These are phyloP conservation scores for Protophormia terraenovae DNA, from an alignment of 2,888 invertebrate genomes.

Conservation along the genomic window DNA sequence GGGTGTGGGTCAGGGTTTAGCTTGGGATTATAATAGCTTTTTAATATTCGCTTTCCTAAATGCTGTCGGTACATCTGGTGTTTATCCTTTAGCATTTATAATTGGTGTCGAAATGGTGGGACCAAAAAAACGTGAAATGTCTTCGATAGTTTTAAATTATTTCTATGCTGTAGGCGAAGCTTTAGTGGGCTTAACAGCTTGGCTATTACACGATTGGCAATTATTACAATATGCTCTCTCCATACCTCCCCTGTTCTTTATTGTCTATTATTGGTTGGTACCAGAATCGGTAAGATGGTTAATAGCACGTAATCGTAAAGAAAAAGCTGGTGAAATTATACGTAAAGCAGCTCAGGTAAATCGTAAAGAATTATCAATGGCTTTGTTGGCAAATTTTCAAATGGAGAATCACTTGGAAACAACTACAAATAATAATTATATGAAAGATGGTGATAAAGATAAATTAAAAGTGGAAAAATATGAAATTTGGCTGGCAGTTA, in stretches of 20 bases:
- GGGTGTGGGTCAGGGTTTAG: slow-evolving; percentile 83
- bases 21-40: slow-evolving; percentile 83
- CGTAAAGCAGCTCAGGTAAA: slow-evolving; percentile 83
- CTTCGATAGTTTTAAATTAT: slow-evolving; percentile 85
- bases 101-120: slow-evolving; percentile 86
- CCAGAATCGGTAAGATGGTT: slow-evolving; percentile 87
- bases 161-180: slow-evolving; percentile 86
- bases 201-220: slow-evolving; percentile 84
- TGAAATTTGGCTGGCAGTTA: slow-evolving; percentile 80
- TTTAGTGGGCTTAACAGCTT: slow-evolving; percentile 84
- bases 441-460: background rate
- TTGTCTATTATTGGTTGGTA: slow-evolving; percentile 84
- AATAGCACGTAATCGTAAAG: slow-evolving; percentile 83
- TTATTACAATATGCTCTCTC: slow-evolving; percentile 83
- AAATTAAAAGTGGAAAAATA: slow-evolving; percentile 67
- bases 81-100: slow-evolving; percentile 85
- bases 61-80: slow-evolving; percentile 85
- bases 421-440: background rate
- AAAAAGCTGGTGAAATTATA: slow-evolving; percentile 83
- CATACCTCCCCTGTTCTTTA: slow-evolving; percentile 84
- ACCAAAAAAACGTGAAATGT: slow-evolving; percentile 84
- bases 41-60: slow-evolving; percentile 83
- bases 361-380: slow-evolving; percentile 81
- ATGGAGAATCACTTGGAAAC: background rate
- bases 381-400: slow-evolving; percentile 81